phyloP scores from a whole-genome alignment of 64 coral and sea anemone species.

The Dendronephthya gigantea region DNA sequence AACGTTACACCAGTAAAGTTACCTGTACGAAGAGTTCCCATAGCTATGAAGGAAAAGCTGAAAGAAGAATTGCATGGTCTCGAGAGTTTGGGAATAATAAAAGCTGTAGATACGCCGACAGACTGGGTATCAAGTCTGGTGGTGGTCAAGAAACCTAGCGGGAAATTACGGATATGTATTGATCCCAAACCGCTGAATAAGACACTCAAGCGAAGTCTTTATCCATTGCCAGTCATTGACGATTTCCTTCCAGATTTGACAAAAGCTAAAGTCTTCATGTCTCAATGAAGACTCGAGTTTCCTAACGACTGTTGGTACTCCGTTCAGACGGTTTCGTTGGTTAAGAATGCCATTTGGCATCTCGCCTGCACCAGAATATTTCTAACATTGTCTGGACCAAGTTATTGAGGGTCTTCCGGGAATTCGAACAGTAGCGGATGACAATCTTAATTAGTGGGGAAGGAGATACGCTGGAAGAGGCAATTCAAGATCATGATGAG shows the following conservation, averaged over 20 bases:
- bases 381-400: background rate
- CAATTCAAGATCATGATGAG: background rate
- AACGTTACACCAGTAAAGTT: background rate
- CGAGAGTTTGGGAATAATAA: background rate
- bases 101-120: background rate
- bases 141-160: background rate
- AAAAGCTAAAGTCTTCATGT: conserved; percentile 6
- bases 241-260: background rate
- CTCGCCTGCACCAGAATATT: conserved; percentile 2
- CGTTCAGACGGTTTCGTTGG: background rate
- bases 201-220: background rate
- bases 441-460: background rate
- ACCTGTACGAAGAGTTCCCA: conserved; percentile 11
- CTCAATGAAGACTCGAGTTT: background rate
- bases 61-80: conserved; percentile 6
- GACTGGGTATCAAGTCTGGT: conserved; percentile 3
- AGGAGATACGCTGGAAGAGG: background rate
- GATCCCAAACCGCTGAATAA: conserved; percentile 15
- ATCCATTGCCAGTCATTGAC: background rate
- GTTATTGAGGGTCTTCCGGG: background rate
- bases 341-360: conserved; percentile 11
- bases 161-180: conserved; percentile 5
- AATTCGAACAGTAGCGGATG: background rate
- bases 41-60: background rate
- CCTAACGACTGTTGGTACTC: background rate